Conservation (phyloP, 2,888 invertebrate genomes). For the Gortyna flavago region DNA sequence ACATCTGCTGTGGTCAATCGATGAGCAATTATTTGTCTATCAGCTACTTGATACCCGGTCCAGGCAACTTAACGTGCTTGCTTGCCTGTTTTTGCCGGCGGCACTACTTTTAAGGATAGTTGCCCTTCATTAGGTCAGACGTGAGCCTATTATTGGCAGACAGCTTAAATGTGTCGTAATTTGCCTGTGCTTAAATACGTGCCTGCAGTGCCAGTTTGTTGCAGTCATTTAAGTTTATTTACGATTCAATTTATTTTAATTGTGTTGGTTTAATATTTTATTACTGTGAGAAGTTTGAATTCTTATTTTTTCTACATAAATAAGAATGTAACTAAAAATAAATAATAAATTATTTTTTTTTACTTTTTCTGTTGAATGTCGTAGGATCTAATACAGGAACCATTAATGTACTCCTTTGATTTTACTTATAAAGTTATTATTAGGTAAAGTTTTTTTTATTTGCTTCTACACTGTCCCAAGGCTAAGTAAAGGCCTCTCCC, state of each 20-base stretch:
- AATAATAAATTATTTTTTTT: neutral
- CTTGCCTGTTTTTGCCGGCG: constrained; percentile 78
- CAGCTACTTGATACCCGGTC: constrained; percentile 67
- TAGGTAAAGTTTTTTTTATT: neutral
- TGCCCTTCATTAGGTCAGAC: constrained; percentile 77
- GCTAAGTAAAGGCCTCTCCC: too few species aligned
- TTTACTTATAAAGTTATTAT: neutral
- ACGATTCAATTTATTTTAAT: constrained; percentile 44
- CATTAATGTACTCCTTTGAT: neutral
- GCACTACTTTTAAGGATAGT: constrained; percentile 74
- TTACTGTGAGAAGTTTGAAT: neutral
- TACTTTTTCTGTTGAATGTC: neutral
- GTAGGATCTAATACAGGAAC: neutral
- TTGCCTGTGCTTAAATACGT: constrained; percentile 55
- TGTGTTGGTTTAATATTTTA: constrained; percentile 18
- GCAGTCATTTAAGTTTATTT: constrained; percentile 39
- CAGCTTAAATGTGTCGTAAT: constrained; percentile 65
- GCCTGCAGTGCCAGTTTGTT: constrained; percentile 37
- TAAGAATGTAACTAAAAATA: neutral
- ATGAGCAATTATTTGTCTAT: constrained; percentile 77
- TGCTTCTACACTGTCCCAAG: too few species aligned
- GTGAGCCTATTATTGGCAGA: constrained; percentile 66
- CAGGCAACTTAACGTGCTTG: constrained; percentile 71
- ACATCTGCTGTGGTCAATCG: constrained; percentile 68
- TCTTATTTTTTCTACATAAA: neutral